phyloP scores from a whole-genome alignment of 2,797 vertebrate species.

The Bradypodion ventrale region DNA sequence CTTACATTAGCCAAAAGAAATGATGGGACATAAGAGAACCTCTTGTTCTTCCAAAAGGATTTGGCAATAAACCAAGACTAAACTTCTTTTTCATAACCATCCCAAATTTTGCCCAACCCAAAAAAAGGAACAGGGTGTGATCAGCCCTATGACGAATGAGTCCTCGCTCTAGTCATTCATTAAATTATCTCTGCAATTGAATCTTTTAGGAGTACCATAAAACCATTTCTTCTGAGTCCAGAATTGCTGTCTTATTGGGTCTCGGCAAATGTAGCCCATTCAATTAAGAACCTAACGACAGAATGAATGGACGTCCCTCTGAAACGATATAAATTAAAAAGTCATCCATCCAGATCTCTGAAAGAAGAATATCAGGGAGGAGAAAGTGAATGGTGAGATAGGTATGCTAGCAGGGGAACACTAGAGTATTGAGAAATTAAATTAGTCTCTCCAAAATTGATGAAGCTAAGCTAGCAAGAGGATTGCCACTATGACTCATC shows the following conservation, averaged over 20 bases:
- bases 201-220: slow-evolving; percentile 2
- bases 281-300: background rate
- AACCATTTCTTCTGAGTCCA: slow-evolving; percentile 7
- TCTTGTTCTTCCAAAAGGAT: background rate
- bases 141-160: slow-evolving; percentile 25
- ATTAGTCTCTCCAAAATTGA: slow-evolving; percentile 5
- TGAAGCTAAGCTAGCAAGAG: slow-evolving; percentile 5
- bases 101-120: background rate
- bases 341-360: background rate
- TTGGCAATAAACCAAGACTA: background rate
- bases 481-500: background rate
- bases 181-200: slow-evolving; percentile 47
- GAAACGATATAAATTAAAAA: background rate
- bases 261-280: slow-evolving; percentile 1
- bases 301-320: slow-evolving; percentile 20
- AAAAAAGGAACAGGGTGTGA: background rate
- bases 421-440: slow-evolving; percentile 23
- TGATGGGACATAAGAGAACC: background rate
- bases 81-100: slow-evolving; percentile 4
- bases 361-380: slow-evolving; percentile 29
- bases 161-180: slow-evolving; percentile 29
- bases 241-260: background rate
- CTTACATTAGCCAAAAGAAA: background rate
- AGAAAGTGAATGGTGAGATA: background rate
- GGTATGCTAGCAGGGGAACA: background rate